Base-by-base conservation (phyloP, 1,140 invertebrate species). In the Samia ricini region DNA sequence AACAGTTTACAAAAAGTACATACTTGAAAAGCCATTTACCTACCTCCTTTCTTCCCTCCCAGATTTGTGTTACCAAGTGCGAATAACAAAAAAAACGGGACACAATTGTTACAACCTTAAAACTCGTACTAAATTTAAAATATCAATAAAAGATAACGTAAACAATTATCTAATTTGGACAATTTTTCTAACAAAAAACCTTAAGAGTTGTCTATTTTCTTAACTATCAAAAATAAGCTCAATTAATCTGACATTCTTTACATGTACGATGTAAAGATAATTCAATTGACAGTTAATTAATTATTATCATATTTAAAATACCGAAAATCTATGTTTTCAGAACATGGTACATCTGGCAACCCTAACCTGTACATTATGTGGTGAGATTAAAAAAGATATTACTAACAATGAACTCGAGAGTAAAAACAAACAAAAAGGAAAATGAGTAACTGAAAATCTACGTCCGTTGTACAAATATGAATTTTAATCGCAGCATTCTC, bases 351-450 rank as follows among this genome's bases (percentile, higher is more conserved):
- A 4, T 12, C 33, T 42, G 33, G 33, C 33, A 42, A 42, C 33
- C 8, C 12, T 15, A 42, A 42, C 12, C 15, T 42, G 10, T 15
- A 42, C 33, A 42, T 15, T 42, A 42, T 12, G 4, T 42, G 33
- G 33, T 15, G 33, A 42, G 33, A 42, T 42, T 42, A 42, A 42
- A 42, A 42, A 42, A 42, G 33, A 42, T 42, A 42, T 42, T 42
- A 42, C 33, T n/a, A 15, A 15, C 33, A 42, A 42, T 42, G 33
- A 15, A 42, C 33, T 15, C 10, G 7, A 5, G 33, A 42, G 33
- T 42, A 4, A 42, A 42, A 42, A 42, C 26, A 26, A 26, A 26
- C 5, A 42, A 42, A 7, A 4, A 12, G 0, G 4, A 42, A 15
- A 42, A 42, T 42, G 12, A 42, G 15, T 15, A 42, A 4, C n/a